Base-by-base conservation (phyloP, 1,140 invertebrate species). In the Phymastichus coffea region DNA sequence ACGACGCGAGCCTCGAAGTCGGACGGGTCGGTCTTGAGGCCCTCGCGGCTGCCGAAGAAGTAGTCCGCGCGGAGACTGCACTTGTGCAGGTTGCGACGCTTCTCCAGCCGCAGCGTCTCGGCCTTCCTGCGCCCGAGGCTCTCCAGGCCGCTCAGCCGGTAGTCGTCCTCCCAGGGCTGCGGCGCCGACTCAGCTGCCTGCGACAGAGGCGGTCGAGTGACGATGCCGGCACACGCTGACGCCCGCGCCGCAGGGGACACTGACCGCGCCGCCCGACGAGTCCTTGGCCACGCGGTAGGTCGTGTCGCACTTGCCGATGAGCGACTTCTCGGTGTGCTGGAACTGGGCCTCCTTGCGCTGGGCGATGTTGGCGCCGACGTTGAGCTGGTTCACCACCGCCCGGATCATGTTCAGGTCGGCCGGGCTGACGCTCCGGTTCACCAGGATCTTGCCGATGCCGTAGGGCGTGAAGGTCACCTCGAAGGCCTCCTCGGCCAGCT, bases 231-330 rank as follows among this genome's bases (percentile, higher is more conserved):
- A 7, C 6, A 33, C 28, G 28, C 28, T 33, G 28, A 33, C 12
- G 28, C 28, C 28, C 6, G 6, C 28, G 28, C 28, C 28, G 28
- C 12, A 7, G 28, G 12, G 28, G n/a, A n/a, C n/a, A n/a, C n/a
- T n/a, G n/a, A n/a, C n/a, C n/a, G n/a, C n/a, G n/a, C n/a, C n/a
- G n/a, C n/a, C n/a, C n/a, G n/a, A n/a, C n/a, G n/a, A n/a, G n/a
- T 33, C 12, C 12, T 33, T 33, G 28, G 12, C 28, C 6, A 33
- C 28, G 28, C 28, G 28, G 12, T 55, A 61, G 4, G 10, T 19
- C 4, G 59, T 61, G 38, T 62, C 60, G 22, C 60, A 62, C 48
- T 62, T 57, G 30, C 60, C 60, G 48, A 62, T 62, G n/a, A 57
- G 23, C 8, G 60, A 62, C 14, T 62, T 62, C 46, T 62, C 60